phyloP scores from a whole-genome alignment of 2,888 invertebrate genomes.

The Sceliomorpha sp. region DNA sequence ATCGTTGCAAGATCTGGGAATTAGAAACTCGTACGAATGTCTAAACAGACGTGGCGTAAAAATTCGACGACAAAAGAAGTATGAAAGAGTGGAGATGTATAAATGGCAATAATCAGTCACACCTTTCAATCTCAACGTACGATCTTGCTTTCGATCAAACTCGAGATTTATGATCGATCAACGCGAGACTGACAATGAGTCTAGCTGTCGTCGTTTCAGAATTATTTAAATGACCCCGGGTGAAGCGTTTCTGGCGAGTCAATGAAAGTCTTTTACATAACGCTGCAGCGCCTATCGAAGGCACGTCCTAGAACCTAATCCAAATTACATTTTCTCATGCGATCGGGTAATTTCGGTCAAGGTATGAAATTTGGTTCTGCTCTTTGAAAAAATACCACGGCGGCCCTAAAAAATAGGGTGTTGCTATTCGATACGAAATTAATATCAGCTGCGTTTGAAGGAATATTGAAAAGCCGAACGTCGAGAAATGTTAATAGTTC shows the following conservation, averaged over 20 bases:
- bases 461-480: too few species aligned
- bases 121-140: slow-evolving; percentile 29
- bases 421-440: too few species aligned
- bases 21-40: slow-evolving; percentile 5
- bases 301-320: background rate
- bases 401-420: too few species aligned
- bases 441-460: too few species aligned
- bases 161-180: slow-evolving; percentile 37
- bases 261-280: slow-evolving; percentile 10
- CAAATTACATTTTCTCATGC: background rate
- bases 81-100: slow-evolving; percentile 25
- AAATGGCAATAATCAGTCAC: slow-evolving; percentile 47
- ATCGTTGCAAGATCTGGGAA: too few species aligned
- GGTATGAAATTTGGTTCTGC: too few species aligned
- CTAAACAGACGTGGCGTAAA: slow-evolving; percentile 26
- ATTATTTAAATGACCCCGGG: slow-evolving; percentile 17
- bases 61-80: slow-evolving; percentile 23
- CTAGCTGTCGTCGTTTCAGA: slow-evolving; percentile 36
- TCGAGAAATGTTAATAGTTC: too few species aligned
- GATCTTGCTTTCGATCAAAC: slow-evolving; percentile 27
- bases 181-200: slow-evolving; percentile 20
- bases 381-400: too few species aligned
- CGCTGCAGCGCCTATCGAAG: slow-evolving; percentile 11
- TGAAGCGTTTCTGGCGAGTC: slow-evolving; percentile 1
- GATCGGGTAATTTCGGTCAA: slow-evolving; percentile 20